Evolutionary conservation across 2,113 vertebrate species (phyloP).

Genomic region (Ciconia stormi): DNA sequence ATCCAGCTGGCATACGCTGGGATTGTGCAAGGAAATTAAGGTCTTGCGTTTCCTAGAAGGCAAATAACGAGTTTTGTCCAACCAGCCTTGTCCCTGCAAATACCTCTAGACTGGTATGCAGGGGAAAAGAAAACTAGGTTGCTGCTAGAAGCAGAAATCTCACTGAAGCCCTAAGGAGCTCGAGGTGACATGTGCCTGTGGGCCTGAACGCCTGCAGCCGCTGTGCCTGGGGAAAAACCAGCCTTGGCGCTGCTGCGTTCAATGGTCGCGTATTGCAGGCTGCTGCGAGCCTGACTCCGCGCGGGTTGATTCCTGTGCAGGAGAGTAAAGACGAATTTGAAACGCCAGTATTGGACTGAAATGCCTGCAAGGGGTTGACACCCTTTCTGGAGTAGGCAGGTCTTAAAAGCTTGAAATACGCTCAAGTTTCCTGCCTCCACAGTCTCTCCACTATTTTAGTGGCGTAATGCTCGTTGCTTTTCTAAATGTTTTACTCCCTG

Average conservation of each 20-base stretch:
- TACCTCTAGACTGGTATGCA: neutral
- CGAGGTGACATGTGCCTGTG: fast-evolving
- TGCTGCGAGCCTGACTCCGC: neutral
- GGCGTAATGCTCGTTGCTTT: neutral
- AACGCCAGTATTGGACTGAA: fast-evolving
- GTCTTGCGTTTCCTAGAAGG: neutral
- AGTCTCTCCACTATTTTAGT: neutral
- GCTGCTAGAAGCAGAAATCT: neutral
- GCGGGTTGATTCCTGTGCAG: no score
- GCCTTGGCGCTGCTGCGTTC: neutral
- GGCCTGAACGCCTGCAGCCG: no score
- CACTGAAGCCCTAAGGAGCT: neutral
- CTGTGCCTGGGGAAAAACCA: neutral
- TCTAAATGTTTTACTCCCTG: neutral
- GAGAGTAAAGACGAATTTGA: neutral
- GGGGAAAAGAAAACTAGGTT: neutral
- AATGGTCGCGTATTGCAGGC: fast-evolving
- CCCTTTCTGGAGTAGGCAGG: neutral
- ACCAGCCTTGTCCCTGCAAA: neutral
- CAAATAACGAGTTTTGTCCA: neutral
- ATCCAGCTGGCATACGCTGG: neutral
- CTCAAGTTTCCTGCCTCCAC: neutral
- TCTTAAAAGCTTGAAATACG: neutral
- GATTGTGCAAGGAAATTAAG: neutral
- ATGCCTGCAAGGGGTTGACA: fast-evolving